A percentile compares a stretch with the other conserved stretches of the same genome.
These are phyloP conservation scores for Trachelus troglodyta DNA, from an alignment of 2,888 invertebrate species.

Conservation along the genomic window DNA sequence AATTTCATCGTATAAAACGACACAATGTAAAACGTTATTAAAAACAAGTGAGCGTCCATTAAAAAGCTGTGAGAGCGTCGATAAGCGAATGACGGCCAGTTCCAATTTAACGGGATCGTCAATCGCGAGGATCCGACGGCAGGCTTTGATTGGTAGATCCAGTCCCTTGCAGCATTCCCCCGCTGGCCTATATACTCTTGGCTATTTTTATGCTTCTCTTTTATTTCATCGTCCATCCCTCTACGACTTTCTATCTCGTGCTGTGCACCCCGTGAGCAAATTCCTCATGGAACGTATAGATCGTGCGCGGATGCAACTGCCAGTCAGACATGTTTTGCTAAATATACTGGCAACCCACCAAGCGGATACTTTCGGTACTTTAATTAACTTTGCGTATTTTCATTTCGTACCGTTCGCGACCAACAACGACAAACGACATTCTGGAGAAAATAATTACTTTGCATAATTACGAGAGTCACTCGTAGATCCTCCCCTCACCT, in stretches of 20 bases:
- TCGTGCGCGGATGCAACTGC: neutral
- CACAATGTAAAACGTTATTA: constrained; percentile 30
- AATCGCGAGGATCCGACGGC: neutral
- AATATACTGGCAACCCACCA: neutral
- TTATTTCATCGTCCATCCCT: neutral
- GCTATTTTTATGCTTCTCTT: neutral
- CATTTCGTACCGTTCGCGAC: constrained; percentile 30
- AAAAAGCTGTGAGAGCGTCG: constrained; percentile 22
- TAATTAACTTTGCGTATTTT: constrained; percentile 55
- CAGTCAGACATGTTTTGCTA: neutral
- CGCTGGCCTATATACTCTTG: neutral
- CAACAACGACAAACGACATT: neutral
- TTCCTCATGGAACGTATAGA: neutral
- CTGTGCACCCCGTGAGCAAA: neutral
- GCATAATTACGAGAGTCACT: constrained; percentile 50
- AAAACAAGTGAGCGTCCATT: constrained; percentile 29
- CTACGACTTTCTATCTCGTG: neutral
- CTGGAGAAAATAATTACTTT: constrained; percentile 51
- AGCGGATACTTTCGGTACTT: constrained; percentile 21
- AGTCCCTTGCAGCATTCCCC: neutral
- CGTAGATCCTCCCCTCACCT: neutral
- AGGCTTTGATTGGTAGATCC: neutral
- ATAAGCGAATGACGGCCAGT: constrained; percentile 19
- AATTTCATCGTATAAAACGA: constrained; percentile 2
- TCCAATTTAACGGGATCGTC: constrained; percentile 19